phyloP scores from a whole-genome alignment of 2,113 vertebrate genomes.

The Orycteropus afer region DNA sequence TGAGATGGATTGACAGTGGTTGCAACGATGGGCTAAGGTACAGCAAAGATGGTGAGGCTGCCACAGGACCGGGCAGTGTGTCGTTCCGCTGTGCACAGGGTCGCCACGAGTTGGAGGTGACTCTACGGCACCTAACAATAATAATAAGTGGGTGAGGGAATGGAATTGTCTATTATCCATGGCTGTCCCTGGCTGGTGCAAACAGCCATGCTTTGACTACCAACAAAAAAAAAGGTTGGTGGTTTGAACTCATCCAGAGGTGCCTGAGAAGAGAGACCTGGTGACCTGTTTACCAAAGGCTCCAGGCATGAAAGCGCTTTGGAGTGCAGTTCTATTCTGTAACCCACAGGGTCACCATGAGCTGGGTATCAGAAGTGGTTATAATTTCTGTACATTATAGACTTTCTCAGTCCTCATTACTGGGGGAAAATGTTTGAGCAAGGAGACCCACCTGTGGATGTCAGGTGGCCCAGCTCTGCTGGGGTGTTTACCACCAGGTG shows the following conservation, averaged over 20 bases:
- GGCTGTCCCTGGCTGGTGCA: background rate
- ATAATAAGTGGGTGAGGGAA: background rate
- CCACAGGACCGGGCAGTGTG: too few species aligned
- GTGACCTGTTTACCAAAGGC: background rate
- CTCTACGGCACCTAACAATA: too few species aligned
- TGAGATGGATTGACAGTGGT: too few species aligned
- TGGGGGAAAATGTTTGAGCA: background rate
- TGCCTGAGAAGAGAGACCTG: background rate
- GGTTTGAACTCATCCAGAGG: background rate
- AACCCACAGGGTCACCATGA: background rate
- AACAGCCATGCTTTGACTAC: too few species aligned
- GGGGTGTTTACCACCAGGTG: slow-evolving; percentile 73
- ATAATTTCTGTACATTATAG: too few species aligned
- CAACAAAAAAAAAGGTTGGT: background rate
- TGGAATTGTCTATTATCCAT: background rate
- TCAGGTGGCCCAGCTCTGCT: slow-evolving; percentile 25
- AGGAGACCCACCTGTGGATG: background rate
- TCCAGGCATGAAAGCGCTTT: background rate
- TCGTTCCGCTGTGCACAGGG: too few species aligned
- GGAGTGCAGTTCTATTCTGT: background rate
- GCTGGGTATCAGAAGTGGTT: background rate
- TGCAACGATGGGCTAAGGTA: too few species aligned
- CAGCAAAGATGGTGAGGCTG: too few species aligned
- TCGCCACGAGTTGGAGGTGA: too few species aligned
- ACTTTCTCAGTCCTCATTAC: rapidly evolving